A percentile compares a stretch with the other conserved stretches of the same genome.
phyloP scores from a whole-genome alignment of 2,888 invertebrate species.

The Eupithecia inturbata region DNA sequence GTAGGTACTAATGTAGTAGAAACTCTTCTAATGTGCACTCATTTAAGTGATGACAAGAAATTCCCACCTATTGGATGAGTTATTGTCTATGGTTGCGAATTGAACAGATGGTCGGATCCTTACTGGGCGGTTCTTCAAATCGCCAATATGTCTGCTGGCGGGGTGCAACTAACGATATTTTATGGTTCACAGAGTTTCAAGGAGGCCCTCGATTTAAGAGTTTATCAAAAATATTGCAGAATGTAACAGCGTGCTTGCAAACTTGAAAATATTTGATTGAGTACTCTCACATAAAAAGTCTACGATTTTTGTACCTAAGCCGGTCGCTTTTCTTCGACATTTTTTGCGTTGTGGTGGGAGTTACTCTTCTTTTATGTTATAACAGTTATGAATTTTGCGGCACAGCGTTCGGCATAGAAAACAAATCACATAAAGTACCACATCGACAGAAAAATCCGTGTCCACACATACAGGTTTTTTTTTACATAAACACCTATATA shows the following conservation, averaged over 20 bases:
- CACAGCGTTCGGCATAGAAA: too few species aligned
- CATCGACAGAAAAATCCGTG: not conserved
- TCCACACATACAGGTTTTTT: too few species aligned
- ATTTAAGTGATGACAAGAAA: not conserved
- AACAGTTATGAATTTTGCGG: too few species aligned
- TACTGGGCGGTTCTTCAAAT: constrained; percentile 46
- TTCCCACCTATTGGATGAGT: not conserved
- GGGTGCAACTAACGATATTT: constrained; percentile 47
- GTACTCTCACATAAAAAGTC: not conserved
- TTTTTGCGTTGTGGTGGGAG: not conserved
- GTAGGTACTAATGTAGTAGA: not conserved
- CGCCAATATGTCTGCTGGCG: constrained; percentile 56
- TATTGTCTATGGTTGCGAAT: constrained; percentile 14
- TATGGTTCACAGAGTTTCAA: constrained; percentile 23
- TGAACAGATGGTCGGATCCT: constrained; percentile 47
- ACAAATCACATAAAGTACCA: too few species aligned
- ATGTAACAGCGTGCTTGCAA: constrained; percentile 1
- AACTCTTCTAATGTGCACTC: not conserved
- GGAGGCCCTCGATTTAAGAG: constrained; percentile 9
- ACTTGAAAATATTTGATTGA: not conserved
- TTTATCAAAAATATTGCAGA: constrained; percentile 2
- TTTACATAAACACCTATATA: too few species aligned
- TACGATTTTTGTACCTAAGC: not conserved
- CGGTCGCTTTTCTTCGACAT: not conserved
- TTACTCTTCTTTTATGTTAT: too few species aligned